Percentiles rank a stretch among this genome's conserved stretches.
Conservation (phyloP, 2,113 vertebrate genomes). For the Deroptyus accipitrinus region DNA sequence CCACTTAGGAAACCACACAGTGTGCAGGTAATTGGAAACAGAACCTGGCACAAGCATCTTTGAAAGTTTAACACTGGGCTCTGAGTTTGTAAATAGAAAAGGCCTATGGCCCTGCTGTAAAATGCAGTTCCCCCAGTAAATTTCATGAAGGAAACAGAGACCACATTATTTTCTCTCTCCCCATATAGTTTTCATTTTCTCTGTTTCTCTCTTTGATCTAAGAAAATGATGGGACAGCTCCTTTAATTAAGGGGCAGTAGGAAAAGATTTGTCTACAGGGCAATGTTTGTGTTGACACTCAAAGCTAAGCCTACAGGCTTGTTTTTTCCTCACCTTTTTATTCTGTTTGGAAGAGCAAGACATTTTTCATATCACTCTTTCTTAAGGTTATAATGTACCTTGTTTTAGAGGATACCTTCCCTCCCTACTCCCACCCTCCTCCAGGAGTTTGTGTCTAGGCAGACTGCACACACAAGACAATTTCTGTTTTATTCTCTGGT, state of each 20-base stretch:
- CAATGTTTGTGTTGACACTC: background rate
- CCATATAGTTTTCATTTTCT: background rate
- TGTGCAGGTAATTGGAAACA: conserved; percentile 52
- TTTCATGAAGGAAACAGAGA: conserved; percentile 21
- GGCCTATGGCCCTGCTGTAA: background rate
- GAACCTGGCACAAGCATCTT: background rate
- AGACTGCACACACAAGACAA: background rate
- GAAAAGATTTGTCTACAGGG: background rate
- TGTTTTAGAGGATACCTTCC: background rate
- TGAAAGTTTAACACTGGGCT: background rate
- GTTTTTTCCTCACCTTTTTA: background rate
- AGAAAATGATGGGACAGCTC: background rate
- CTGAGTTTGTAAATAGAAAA: conserved; percentile 46
- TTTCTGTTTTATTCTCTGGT: background rate
- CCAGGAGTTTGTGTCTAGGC: background rate
- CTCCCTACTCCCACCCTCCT: background rate
- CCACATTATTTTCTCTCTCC: background rate
- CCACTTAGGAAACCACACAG: conserved; percentile 27
- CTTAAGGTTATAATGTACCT: background rate
- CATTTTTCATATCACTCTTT: background rate
- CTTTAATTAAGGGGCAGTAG: background rate
- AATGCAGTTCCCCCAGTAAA: background rate
- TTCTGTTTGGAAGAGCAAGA: background rate
- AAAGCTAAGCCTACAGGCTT: background rate
- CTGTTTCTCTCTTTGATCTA: conserved; percentile 24